phyloP scores from a whole-genome alignment of 1,140 invertebrate species.

The Bombus breviceps region DNA sequence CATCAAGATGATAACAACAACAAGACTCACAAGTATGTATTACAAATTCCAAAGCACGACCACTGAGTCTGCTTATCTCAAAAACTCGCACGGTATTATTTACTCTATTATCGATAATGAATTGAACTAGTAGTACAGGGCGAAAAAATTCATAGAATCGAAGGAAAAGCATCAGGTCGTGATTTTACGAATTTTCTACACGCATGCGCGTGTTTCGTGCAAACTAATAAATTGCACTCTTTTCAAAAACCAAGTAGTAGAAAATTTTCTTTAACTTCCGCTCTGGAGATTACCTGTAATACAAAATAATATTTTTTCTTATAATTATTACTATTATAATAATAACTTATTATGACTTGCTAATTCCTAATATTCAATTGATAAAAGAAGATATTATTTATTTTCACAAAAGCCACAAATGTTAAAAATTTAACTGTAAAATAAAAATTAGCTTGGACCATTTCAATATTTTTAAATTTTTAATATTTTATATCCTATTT shows the following conservation, averaged over 20 bases:
- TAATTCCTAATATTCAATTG: not conserved
- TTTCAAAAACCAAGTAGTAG: conserved; percentile 1
- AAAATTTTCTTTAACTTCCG: not conserved
- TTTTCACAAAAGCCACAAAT: not conserved
- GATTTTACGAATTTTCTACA: not conserved
- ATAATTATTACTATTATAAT: too few species aligned
- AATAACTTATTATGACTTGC: too few species aligned
- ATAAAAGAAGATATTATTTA: not conserved
- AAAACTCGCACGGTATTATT: too few species aligned
- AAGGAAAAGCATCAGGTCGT: not conserved
- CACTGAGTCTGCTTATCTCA: not conserved
- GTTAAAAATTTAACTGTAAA: not conserved
- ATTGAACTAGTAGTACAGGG: not conserved
- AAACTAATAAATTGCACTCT: not conserved
- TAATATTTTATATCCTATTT: too few species aligned
- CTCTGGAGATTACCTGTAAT: not conserved
- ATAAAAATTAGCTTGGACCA: not conserved
- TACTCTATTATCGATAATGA: not conserved
- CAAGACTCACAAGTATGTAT: not conserved
- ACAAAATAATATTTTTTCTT: too few species aligned
- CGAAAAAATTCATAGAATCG: not conserved
- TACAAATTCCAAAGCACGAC: not conserved
- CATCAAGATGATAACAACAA: not conserved
- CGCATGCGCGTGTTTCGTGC: conserved; percentile 26
- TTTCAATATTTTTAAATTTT: not conserved